phyloP scores from a whole-genome alignment of 2,113 vertebrate species.

The Galbula dea region DNA sequence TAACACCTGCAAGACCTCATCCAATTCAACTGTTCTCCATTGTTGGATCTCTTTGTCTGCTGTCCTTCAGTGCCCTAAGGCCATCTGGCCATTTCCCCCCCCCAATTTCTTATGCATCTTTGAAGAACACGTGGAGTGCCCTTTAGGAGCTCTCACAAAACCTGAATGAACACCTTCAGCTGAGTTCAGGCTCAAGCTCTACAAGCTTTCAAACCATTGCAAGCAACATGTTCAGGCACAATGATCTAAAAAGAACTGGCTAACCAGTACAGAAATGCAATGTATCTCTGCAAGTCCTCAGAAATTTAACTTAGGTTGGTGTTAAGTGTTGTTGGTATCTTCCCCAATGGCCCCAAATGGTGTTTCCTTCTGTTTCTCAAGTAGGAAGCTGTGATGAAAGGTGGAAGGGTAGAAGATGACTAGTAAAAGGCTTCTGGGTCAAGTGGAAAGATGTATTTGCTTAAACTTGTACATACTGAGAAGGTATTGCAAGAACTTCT shows the following conservation, averaged over 20 bases:
- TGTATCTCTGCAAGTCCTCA: not conserved
- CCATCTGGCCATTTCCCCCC: not conserved
- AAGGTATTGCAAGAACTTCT: not conserved
- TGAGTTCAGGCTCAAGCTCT: slow-evolving; percentile 1
- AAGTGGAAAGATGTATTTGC: not conserved
- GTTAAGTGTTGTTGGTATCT: not conserved
- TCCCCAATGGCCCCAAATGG: not conserved
- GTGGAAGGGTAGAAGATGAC: fast-evolving
- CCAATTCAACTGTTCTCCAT: not conserved
- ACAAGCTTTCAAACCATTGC: not conserved
- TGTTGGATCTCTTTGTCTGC: not conserved
- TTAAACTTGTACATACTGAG: not conserved
- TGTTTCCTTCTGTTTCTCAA: not conserved
- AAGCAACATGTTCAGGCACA: not conserved
- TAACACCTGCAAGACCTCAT: not conserved
- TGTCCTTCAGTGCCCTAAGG: not conserved
- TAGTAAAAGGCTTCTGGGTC: not conserved
- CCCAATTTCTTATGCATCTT: not conserved
- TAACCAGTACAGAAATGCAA: not conserved
- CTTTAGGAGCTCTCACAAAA: not conserved
- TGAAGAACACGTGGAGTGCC: not conserved
- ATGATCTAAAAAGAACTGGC: not conserved
- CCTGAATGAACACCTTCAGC: not conserved
- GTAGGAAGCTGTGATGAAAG: not conserved
- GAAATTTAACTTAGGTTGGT: not conserved